Evolutionary conservation across 2,113 vertebrate genomes (phyloP).

Genomic region (Kryptolebias marmoratus): DNA sequence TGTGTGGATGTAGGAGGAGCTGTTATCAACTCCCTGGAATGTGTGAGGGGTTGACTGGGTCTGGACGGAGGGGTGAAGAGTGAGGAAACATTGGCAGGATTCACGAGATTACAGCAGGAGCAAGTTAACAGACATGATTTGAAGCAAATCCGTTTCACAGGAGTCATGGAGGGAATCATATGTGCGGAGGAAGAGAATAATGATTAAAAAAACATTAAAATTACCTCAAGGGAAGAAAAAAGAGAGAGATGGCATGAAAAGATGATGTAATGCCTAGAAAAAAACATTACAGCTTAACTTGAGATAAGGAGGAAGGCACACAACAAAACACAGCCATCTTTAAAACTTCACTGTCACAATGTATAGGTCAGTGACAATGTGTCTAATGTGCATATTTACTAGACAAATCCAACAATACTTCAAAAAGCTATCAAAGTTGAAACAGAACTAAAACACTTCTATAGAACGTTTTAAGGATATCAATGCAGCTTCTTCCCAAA

Average conservation of each 20-base stretch:
- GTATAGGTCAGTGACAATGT: too few species aligned
- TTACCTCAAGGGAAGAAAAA: background rate
- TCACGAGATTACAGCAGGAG: constrained; percentile 1
- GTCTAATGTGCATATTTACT: too few species aligned
- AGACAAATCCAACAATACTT: too few species aligned
- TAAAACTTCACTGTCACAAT: too few species aligned
- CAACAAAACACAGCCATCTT: too few species aligned
- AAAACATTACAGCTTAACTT: background rate
- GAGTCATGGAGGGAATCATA: background rate
- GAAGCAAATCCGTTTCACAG: background rate
- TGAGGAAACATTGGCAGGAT: constrained; percentile 27
- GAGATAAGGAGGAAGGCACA: constrained; percentile 4
- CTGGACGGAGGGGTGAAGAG: constrained; percentile 37
- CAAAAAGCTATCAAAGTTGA: too few species aligned
- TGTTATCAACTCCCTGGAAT: constrained; percentile 72
- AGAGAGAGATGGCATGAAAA: background rate
- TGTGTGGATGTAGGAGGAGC: constrained; percentile 36
- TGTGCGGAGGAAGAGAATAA: background rate
- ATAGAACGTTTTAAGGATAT: too few species aligned
- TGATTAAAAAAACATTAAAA: background rate
- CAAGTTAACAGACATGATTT: constrained; percentile 1
- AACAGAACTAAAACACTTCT: too few species aligned
- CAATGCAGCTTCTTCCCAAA: too few species aligned
- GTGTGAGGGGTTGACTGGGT: constrained; percentile 56
- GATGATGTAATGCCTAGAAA: constrained; percentile 10